Base-by-base conservation (phyloP, 2,888 invertebrate species). In the Hoplodrina blanda region DNA sequence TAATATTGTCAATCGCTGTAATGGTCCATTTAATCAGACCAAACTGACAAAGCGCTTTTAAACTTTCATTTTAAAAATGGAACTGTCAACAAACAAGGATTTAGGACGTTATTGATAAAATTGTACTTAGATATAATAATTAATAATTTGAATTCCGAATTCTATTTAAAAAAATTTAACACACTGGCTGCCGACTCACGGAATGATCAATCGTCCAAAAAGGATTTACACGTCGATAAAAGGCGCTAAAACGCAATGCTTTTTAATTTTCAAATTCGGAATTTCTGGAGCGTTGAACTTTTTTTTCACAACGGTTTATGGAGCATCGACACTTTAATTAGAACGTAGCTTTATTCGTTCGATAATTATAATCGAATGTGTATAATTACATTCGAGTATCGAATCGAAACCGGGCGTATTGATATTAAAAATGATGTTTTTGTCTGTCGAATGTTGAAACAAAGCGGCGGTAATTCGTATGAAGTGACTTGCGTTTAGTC, bases 381-480 rank as follows among this genome's bases (percentile, higher is more conserved):
- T 92, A 88, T 91, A 88, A 92, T 94, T 92, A 93, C 89, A 90
- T 91, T 89, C 88, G 88, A 87, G 87, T 91, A 91, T 90, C 90
- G 91, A 91, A 88, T 88, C 84, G 75, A 56, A 82, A 76, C 85
- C 87, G 87, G 81, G 82, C 79, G 88, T 90, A 92, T 92, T 90
- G 90, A 91, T 92, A 93, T 92, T 92, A 89, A 92, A 93, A 92
- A 91, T 88, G 79, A 85, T 92, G 91, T 93, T 94, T 94, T 94
- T 94, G 92, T 94, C 85, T 83, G 85, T 86, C 88, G 87, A 90
- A 88, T 85, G 83, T 91, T 94, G 93, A 95, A 95, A 95, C 95
- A 95, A 95, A 93, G 93, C 89, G 82, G 80, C 88, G 84, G 88
- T 95, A 94, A 95, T 95, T 94, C 95, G 95, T 95, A 93, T 95